These are phyloP conservation scores for Nipponia nippon DNA, from an alignment of 2,113 vertebrate genomes.

Conservation along the genomic window DNA sequence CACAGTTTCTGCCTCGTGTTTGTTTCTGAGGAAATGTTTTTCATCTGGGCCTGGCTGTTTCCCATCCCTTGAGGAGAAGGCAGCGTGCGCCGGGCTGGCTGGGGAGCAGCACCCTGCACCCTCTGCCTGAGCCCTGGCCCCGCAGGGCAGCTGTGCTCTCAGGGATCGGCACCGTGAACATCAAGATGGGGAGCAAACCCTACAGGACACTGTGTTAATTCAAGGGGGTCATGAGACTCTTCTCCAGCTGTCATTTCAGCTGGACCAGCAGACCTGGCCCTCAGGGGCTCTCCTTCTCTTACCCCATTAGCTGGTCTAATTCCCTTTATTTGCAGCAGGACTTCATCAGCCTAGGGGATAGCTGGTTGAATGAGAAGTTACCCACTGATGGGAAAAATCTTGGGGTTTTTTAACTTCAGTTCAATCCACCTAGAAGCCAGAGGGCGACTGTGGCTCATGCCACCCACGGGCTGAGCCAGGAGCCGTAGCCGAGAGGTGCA, in stretches of 20 bases:
- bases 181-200: background rate
- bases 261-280: background rate
- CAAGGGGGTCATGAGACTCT: background rate
- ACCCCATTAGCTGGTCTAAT: background rate
- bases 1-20: background rate
- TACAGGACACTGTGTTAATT: background rate
- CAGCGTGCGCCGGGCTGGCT: rapidly evolving
- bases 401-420: background rate
- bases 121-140: background rate
- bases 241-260: background rate
- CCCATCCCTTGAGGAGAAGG: background rate
- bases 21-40: background rate
- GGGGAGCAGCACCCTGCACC: background rate
- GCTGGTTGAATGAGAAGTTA: background rate
- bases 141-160: background rate
- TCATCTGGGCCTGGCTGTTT: background rate
- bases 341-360: background rate
- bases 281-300: background rate
- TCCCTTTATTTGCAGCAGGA: background rate
- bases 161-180: background rate
- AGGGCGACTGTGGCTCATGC: background rate
- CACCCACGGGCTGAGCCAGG: background rate
- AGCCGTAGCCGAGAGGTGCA: background rate
- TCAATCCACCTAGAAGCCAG: background rate
- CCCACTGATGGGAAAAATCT: background rate